Conservation (phyloP, 2,113 vertebrate genomes). For the Mohoua ochrocephala region DNA sequence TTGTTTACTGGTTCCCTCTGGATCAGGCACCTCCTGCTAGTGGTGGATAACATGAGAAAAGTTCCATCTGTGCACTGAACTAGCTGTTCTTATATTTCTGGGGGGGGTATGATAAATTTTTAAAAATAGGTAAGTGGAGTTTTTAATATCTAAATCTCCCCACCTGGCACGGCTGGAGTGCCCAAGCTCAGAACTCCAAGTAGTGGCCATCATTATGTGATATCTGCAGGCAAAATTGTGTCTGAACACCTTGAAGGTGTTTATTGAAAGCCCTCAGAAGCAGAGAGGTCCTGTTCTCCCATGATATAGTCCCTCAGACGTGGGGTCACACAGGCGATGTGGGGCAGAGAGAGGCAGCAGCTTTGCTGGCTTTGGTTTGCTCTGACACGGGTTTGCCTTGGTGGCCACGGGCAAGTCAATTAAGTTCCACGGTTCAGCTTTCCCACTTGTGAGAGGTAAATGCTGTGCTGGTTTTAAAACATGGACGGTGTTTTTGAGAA, state of each 20-base stretch:
- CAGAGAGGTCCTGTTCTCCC: not conserved
- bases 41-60: not conserved
- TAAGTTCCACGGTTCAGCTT: not conserved
- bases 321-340: not conserved
- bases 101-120: not conserved
- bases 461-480: not conserved
- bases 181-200: not conserved
- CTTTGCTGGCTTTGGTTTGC: not conserved
- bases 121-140: not conserved
- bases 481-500: not conserved
- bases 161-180: fast-evolving
- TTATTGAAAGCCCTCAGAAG: not conserved
- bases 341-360: not conserved
- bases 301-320: not conserved
- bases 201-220: not conserved
- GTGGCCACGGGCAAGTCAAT: not conserved
- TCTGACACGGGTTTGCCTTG: not conserved
- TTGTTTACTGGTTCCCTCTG: not conserved
- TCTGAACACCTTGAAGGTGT: not conserved
- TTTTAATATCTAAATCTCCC: not conserved
- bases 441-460: not conserved
- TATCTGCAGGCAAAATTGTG: not conserved
- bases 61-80: not conserved
- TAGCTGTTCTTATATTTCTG: not conserved
- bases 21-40: not conserved